Evolutionary conservation across 1,140 invertebrate genomes (phyloP).

Genomic region (Eufriesea mexicana): DNA sequence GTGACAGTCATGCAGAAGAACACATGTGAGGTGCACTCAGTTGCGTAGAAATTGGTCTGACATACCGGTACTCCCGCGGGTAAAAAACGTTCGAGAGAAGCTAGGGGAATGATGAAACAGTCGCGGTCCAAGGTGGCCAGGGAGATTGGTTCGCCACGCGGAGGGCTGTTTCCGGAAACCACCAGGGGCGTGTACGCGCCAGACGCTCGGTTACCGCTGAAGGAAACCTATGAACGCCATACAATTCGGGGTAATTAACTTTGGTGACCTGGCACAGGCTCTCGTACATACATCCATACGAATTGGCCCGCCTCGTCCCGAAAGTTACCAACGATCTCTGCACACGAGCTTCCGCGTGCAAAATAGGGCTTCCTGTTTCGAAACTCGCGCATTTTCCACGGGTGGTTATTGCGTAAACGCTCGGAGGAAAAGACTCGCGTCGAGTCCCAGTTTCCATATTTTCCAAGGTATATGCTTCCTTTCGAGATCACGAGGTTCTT

Average conservation of each 20-base stretch:
- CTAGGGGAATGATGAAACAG: slow-evolving; percentile 94
- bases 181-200: slow-evolving; percentile 80
- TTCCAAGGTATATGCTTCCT: no score
- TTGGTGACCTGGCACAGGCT: not conserved
- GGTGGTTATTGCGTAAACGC: no score
- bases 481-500: no score
- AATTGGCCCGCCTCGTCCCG: not conserved
- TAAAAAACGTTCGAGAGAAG: slow-evolving; percentile 91
- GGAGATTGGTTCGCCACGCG: slow-evolving; percentile 86
- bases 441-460: no score
- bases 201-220: slow-evolving; percentile 74
- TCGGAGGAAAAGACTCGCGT: no score
- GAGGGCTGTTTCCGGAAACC: slow-evolving; percentile 78
- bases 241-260: slow-evolving; percentile 39
- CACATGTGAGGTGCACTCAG: not conserved
- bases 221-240: slow-evolving; percentile 73
- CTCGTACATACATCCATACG: not conserved
- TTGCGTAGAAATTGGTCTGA: not conserved
- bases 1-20: not conserved
- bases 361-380: not conserved
- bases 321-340: not conserved
- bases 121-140: slow-evolving; percentile 91
- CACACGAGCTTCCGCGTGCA: not conserved
- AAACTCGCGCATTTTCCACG: not conserved
- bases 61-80: slow-evolving; percentile 92